phyloP scores from a whole-genome alignment of 2,113 vertebrate species.

The Gallinago media region DNA sequence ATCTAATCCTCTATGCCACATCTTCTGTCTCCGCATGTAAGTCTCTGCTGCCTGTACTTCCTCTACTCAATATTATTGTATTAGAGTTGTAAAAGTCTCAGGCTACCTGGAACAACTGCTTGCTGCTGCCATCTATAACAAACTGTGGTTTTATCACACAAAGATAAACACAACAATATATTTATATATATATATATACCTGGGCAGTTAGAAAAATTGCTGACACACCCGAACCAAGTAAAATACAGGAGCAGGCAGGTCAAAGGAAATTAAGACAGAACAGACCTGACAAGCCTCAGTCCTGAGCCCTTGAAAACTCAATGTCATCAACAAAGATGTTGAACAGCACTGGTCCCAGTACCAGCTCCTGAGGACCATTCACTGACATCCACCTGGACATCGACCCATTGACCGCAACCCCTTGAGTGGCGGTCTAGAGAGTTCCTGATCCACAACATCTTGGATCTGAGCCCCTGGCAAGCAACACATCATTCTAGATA shows the following conservation, averaged over 20 bases:
- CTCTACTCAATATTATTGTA: neutral
- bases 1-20: neutral
- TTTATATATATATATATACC: too few species aligned
- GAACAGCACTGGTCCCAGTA: too few species aligned
- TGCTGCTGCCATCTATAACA: neutral
- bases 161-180: neutral
- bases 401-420: too few species aligned
- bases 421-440: too few species aligned
- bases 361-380: too few species aligned
- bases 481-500: neutral
- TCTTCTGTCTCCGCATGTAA: neutral
- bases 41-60: neutral
- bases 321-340: neutral
- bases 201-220: neutral
- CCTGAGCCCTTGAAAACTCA: neutral
- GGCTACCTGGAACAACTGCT: neutral
- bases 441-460: neutral
- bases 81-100: neutral
- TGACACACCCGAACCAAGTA: neutral
- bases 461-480: slow-evolving; percentile 4
- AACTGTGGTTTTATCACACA: neutral
- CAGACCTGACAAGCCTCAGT: neutral
- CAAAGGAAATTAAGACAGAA: neutral
- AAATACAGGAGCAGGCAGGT: neutral
- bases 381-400: too few species aligned